Base-by-base conservation (phyloP, 2,797 vertebrate genomes). In the Melanogrammus aeglefinus region DNA sequence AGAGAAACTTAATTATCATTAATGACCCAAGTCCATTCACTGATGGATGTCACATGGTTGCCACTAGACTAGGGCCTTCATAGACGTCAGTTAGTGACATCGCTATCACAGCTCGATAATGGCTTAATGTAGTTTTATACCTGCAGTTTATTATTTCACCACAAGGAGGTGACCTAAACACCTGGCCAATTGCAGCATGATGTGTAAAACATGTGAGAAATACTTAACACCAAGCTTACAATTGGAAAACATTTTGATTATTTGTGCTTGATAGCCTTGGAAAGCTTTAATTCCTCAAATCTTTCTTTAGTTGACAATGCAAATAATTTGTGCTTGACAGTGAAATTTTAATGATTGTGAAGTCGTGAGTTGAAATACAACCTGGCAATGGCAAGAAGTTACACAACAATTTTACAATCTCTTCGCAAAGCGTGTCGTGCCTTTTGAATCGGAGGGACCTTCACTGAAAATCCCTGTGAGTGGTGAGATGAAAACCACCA, bases 381-480 rank as follows among this genome's bases (percentile, higher is more conserved):
- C 80, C 78, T 82, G 81, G 78, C 71, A 86, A 82, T 88, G 84
- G 91, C 80, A 39, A 93, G 81, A 90, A 87, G 84, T 91, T 80
- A 82, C 82, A 85, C 84, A 88, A 90, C 90, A 84, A 86, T 89
- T 91, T 88, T 90, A 91, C 90, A 89, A 91, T 91, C 85, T 88
- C 87, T 87, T 89, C 86, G 74, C 74, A 80, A 75, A 75, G 77
- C 76, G 85, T 86, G 90, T 84, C 85, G 84, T 89, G 87, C 88
- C 87, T 88, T 88, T 75, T 41, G 75, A 89, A 89, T 77, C 84
- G 75, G 80, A 39, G 80, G 89, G 90, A 94, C 87, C 92, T 93
- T 93, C 91, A 93, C 87, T 91, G 92, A 93, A 94, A 93, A 88
- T 92, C 91, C 90, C 89, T 86, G 36, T 82, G 86, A 78, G 80